Base-by-base conservation (phyloP, 2,797 vertebrate species). In the Saxicola maurus region DNA sequence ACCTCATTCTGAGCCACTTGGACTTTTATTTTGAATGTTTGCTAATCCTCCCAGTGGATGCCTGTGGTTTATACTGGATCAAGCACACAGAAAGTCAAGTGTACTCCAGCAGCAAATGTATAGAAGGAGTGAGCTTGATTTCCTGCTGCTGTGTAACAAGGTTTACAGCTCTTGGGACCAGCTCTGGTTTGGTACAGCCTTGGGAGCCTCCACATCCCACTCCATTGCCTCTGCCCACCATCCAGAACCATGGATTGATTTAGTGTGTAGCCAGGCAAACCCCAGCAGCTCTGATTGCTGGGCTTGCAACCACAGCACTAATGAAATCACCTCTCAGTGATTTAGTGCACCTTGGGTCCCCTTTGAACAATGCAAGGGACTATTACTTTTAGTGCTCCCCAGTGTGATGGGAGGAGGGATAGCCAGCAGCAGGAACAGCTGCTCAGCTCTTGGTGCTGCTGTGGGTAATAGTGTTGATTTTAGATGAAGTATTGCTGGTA, bases 61-160 rank as follows among this genome's bases (percentile, higher is more conserved):
- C 86, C 82, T 93, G 90, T 93, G 93, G 82, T 89, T 92, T 92
- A 28, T 86, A 60, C 76, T 87, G 93, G 87, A 74, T 74, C 42
- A 49, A 25, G 87, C 78, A 16, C 76, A 91, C 79, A 81, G 74
- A 71, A 83, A 61, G 84, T 35, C 55, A 81, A 85, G 87, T 82
- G 84, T 80, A 17, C 72, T 92, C 56, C 85, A 80, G 85, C 53
- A 79, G 87, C 59, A 56, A 87, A 92, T 10, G 69, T 56, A 60
- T 53, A 45, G 87, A 87, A 56, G 0, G 2, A 87, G 73, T 4
- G 7, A 51, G 33, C 61, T 85, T 12, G 60, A 17, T 67, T 80
- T 87, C 68, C 49, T 5, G 3, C 65, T 53, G 69, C 72, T 85
- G 61, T 3, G 1, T 56, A 40, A 45, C 3, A 3, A 35, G 79